phyloP scores from a whole-genome alignment of 2,113 vertebrate genomes.

The Oplegnathus fasciatus region DNA sequence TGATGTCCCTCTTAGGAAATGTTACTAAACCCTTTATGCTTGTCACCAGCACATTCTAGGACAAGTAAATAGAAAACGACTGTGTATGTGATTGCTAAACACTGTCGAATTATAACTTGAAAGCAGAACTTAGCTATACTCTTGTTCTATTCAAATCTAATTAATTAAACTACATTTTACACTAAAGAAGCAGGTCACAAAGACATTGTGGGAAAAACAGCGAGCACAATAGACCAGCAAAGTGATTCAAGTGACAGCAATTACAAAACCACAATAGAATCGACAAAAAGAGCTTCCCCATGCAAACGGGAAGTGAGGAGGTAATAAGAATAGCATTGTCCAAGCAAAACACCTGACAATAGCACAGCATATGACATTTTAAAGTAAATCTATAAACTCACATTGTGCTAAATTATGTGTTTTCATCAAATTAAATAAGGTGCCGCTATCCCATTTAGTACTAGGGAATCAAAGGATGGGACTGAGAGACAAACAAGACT shows the following conservation, averaged over 20 bases:
- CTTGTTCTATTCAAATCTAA: conserved; percentile 53
- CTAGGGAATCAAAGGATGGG: conserved; percentile 20
- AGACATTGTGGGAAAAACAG: conserved; percentile 51
- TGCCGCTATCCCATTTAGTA: conserved; percentile 19
- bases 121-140: conserved; percentile 28
- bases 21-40: conserved; percentile 43
- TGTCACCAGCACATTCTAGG: conserved; percentile 30
- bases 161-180: conserved; percentile 65
- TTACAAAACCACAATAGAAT: conserved; percentile 64
- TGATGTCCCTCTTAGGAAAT: conserved; percentile 52
- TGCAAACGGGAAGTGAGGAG: conserved; percentile 54
- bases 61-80: conserved; percentile 26
- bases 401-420: conserved; percentile 39
- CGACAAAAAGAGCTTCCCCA: conserved; percentile 24
- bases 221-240: conserved; percentile 51
- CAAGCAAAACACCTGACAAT: conserved; percentile 59
- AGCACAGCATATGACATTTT: conserved; percentile 16
- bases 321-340: conserved; percentile 46
- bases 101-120: conserved; percentile 48
- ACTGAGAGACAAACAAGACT: conserved; percentile 36
- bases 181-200: conserved; percentile 43
- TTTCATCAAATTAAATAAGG: conserved; percentile 45
- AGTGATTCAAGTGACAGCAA: conserved; percentile 60
- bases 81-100: conserved; percentile 27
- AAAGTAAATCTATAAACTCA: conserved; percentile 8